Conservation (phyloP, 2,797 vertebrate genomes). For the Sebastes itinus region DNA sequence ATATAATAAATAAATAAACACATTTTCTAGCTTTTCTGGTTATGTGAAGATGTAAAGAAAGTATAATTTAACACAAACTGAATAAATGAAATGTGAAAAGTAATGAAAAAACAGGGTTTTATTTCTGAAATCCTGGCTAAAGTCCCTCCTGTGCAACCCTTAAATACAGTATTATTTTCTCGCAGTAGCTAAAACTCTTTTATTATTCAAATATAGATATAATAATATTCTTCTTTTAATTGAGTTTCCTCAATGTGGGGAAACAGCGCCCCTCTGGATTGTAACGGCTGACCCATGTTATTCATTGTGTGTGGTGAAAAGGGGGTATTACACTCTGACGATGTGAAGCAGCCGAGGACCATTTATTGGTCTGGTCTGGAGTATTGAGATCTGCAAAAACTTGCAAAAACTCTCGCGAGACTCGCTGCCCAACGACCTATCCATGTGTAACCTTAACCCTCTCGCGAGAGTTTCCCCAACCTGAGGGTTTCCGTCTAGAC, state of each 20-base stretch:
- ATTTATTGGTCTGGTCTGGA: no score
- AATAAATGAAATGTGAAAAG: not conserved
- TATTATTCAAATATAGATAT: not conserved
- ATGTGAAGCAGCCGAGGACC: no score
- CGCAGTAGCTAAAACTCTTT: not conserved
- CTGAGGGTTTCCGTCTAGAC: no score
- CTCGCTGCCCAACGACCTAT: no score
- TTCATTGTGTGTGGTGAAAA: not conserved
- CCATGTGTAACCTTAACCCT: no score
- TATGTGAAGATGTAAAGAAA: not conserved
- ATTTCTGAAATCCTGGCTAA: not conserved
- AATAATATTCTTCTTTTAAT: not conserved
- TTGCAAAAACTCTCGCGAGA: no score
- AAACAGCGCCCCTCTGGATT: slow-evolving; percentile 38
- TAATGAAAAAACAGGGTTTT: not conserved
- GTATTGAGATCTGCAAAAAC: no score
- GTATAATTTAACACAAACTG: not conserved
- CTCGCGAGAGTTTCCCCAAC: no score
- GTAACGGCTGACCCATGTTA: not conserved
- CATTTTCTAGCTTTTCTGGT: not conserved
- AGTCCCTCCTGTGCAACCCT: not conserved
- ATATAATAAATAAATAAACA: not conserved
- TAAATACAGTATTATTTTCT: not conserved
- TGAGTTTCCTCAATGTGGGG: not conserved
- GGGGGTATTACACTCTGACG: not conserved